A percentile compares a stretch with the other conserved stretches of the same genome.
Conservation (phyloP, 2,797 vertebrate species). For the Chelon auratus region DNA sequence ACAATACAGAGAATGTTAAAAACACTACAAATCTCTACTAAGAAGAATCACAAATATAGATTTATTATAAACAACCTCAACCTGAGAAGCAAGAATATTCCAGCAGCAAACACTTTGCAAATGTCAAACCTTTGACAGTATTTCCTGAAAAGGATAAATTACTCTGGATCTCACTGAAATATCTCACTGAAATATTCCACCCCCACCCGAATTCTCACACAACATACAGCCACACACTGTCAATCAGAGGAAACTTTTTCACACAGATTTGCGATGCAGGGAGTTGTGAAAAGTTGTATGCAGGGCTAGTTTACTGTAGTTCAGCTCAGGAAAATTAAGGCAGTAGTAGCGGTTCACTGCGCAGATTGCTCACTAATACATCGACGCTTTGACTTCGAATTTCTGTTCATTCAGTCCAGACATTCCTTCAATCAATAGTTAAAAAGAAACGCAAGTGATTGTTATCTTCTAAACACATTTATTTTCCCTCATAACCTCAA, state of each 20-base stretch:
- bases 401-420: slow-evolving; percentile 14
- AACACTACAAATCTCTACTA: slow-evolving; percentile 12
- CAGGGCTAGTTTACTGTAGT: slow-evolving; percentile 15
- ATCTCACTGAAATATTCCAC: slow-evolving; percentile 35
- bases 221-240: slow-evolving; percentile 16
- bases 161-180: slow-evolving; percentile 41
- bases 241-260: slow-evolving; percentile 23
- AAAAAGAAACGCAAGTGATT: slow-evolving; percentile 20
- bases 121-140: slow-evolving; percentile 34
- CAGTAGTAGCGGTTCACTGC: neutral
- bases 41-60: slow-evolving; percentile 26
- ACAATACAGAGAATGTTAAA: slow-evolving; percentile 4
- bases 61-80: slow-evolving; percentile 41
- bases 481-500: slow-evolving; percentile 13
- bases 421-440: slow-evolving; percentile 17
- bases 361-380: slow-evolving; percentile 23
- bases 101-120: slow-evolving; percentile 33
- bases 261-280: slow-evolving; percentile 8
- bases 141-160: slow-evolving; percentile 43
- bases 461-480: slow-evolving; percentile 21
- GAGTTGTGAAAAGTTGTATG: slow-evolving; percentile 19
- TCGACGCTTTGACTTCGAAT: neutral
- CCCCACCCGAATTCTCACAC: slow-evolving; percentile 7
- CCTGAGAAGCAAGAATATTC: slow-evolving; percentile 29
- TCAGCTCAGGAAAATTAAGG: slow-evolving; percentile 19